A percentile compares a stretch with the other conserved stretches of the same genome.
Evolutionary conservation across 2,797 vertebrate genomes (phyloP).

Genomic region (Enteromius fasciolatus): DNA sequence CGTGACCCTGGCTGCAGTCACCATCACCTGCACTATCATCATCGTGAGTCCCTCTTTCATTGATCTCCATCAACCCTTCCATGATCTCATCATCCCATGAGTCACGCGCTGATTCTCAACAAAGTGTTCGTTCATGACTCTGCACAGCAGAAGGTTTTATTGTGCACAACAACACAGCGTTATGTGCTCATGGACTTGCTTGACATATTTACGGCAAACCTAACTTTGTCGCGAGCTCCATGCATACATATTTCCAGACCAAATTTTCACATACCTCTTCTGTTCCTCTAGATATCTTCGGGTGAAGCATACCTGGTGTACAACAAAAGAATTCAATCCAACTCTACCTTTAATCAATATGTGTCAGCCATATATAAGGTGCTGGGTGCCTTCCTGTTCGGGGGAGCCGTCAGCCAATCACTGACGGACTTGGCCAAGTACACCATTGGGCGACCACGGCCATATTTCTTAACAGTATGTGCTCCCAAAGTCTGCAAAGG

Average conservation of each 20-base stretch:
- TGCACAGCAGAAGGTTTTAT: slow-evolving; percentile 14
- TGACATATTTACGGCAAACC: background rate
- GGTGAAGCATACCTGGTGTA: slow-evolving; percentile 88
- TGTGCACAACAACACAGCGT: background rate
- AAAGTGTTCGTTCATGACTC: slow-evolving; percentile 16
- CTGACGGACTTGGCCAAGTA: slow-evolving; percentile 94
- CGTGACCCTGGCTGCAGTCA: slow-evolving; percentile 85
- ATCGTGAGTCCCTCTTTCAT: slow-evolving; percentile 81
- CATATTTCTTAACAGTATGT: slow-evolving; percentile 88
- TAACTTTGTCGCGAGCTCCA: background rate
- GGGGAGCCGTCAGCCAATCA: slow-evolving; percentile 88
- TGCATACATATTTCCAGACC: background rate
- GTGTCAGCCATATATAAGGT: slow-evolving; percentile 92
- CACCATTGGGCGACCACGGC: slow-evolving; percentile 88
- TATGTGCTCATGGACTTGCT: background rate
- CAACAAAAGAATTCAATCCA: slow-evolving; percentile 84
- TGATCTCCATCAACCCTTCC: background rate
- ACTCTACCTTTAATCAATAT: slow-evolving; percentile 89
- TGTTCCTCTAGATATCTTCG: slow-evolving; percentile 70
- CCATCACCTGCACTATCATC: slow-evolving; percentile 84
- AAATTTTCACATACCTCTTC: background rate
- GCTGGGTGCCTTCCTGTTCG: slow-evolving; percentile 90
- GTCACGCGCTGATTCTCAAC: slow-evolving; percentile 3
- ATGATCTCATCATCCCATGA: background rate
- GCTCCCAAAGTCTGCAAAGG: slow-evolving; percentile 79